Evolutionary conservation across 2,797 vertebrate genomes (phyloP), one percentile per base, ranked within the genome.

Genomic region (Scleropages formosus): DNA sequence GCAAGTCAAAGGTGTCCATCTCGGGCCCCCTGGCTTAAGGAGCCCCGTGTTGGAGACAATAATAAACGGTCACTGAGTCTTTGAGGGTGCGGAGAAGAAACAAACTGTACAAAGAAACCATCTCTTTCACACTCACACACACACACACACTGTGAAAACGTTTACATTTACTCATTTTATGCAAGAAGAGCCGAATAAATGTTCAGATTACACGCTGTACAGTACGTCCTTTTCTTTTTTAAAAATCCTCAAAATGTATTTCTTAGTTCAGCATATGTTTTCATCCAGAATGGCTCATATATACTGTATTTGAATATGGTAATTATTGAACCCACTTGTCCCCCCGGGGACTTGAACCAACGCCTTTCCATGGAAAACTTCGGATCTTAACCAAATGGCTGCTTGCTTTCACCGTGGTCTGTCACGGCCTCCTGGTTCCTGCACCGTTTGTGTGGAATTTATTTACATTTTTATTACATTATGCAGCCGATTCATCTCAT

Each of bases 361-460:
- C 49, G 24, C 56, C 4, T 24, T 58, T 51, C 56, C n/a, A 13
- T 71, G 26, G 22, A 56, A 18, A 56, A 56, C 49, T 51, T 53
- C 27, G 24, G 24, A 51, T 18, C 71, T 71, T 22, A 39, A 39
- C 31, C 6, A 6, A 2, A 39, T 39, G 6, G 10, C 20, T 10
- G 20, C 47, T 67, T 15, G 67, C 31, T 0, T 4, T 49, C n/a
- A 11, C 12, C 12, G 53, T 56, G 11, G 53, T 2, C 68, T 11
- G 24, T 24, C 51, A 27, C 24, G 26, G 24, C 51, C 56, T 31
- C 56, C 49, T 27, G 15, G 31, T 13, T 16, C 22, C 56, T 71
- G 27, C 68, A 71, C 49, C 68, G 56, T 53, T 53, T 47, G 56
- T 56, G 49, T 58, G 49, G 51, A 56, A 71, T 71, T 71, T 71